Conservation (phyloP, 1,140 invertebrate genomes). For the Eupristina koningsbergeri region DNA sequence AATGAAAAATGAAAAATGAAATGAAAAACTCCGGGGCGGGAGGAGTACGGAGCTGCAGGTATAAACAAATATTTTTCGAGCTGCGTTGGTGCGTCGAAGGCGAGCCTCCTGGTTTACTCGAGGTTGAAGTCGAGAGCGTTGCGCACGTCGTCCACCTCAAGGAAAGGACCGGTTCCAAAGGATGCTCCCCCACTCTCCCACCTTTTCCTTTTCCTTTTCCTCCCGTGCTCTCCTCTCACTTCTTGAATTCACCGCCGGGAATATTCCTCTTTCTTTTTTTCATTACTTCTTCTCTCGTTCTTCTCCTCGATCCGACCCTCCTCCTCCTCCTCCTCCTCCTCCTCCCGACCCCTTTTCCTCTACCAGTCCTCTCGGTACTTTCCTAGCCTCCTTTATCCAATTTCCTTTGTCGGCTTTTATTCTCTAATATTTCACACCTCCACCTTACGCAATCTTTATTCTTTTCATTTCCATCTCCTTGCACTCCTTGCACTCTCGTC, state of each 20-base stretch:
- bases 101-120: conserved; percentile 56
- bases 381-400: background rate
- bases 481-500: no score
- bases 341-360: conserved; percentile 31
- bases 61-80: conserved; percentile 30
- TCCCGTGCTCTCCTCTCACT: conserved; percentile 48
- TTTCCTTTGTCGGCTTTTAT: conserved; percentile 13
- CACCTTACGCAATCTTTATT: background rate
- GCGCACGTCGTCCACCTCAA: conserved; percentile 52
- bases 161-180: conserved; percentile 71
- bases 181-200: conserved; percentile 65
- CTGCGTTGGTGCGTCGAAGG: conserved; percentile 48
- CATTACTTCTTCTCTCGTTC: conserved; percentile 31
- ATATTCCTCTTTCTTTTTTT: conserved; percentile 47
- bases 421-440: conserved; percentile 1
- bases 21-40: background rate
- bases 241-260: conserved; percentile 48
- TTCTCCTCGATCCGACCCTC: conserved; percentile 40
- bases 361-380: conserved; percentile 15
- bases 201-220: no score
- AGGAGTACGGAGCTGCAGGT: background rate
- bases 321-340: conserved; percentile 34
- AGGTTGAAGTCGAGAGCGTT: conserved; percentile 44
- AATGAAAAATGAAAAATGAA: background rate
- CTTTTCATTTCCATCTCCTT: background rate